Conservation (phyloP, 2,888 invertebrate genomes). For the Drosophila mettleri region DNA sequence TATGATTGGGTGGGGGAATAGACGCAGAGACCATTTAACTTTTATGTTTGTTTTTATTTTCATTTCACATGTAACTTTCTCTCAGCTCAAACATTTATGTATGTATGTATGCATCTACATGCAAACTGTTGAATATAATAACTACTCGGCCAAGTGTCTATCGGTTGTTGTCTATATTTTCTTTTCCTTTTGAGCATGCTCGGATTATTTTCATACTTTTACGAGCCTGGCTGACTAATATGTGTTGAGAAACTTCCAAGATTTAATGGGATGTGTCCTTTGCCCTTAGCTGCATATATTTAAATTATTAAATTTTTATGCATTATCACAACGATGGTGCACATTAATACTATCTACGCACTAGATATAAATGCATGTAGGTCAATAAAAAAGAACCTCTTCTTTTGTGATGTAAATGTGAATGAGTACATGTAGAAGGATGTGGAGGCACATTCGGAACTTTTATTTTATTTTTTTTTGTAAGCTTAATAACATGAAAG, state of each 20-base stretch:
- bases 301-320: constrained; percentile 51
- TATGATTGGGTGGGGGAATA: constrained; percentile 27
- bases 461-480: constrained; percentile 75
- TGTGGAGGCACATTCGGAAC: constrained; percentile 66
- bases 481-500: constrained; percentile 67
- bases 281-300: constrained; percentile 30
- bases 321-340: constrained; percentile 45
- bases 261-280: constrained; percentile 43
- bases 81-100: neutral
- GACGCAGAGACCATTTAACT: constrained; percentile 67
- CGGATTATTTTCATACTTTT: constrained; percentile 69
- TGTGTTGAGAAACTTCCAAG: constrained; percentile 55
- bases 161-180: constrained; percentile 59
- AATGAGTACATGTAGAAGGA: constrained; percentile 13
- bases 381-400: constrained; percentile 1
- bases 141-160: constrained; percentile 30
- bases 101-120: neutral
- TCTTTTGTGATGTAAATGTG: constrained; percentile 23
- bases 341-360: constrained; percentile 27
- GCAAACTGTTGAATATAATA: constrained; percentile 11
- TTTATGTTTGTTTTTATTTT: constrained; percentile 82
- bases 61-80: constrained; percentile 70
- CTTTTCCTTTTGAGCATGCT: constrained; percentile 54
- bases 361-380: constrained; percentile 33
- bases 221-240: constrained; percentile 29